Conservation (phyloP, 2,888 invertebrate species). For the Axea sp. region DNA sequence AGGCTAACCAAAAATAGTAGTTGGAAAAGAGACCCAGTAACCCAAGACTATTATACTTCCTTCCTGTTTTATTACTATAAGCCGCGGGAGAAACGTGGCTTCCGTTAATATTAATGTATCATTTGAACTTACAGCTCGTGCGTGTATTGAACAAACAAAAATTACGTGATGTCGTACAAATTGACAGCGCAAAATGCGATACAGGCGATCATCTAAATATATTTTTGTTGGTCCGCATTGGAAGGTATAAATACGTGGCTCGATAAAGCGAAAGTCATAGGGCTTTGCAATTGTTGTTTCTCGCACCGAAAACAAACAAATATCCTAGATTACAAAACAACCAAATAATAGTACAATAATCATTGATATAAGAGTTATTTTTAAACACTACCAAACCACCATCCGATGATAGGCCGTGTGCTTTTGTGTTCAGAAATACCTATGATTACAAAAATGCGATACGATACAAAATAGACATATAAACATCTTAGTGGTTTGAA, state of each 20-base stretch:
- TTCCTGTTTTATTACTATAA: constrained; percentile 71
- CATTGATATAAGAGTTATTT: constrained; percentile 15
- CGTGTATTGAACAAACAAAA: constrained; percentile 75
- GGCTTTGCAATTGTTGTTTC: constrained; percentile 78
- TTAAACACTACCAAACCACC: constrained; percentile 68
- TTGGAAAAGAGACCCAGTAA: constrained; percentile 74
- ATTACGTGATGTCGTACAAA: constrained; percentile 74
- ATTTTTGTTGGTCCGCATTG: constrained; percentile 77
- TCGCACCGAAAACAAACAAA: constrained; percentile 71
- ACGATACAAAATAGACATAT: constrained; percentile 72
- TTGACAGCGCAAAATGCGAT: constrained; percentile 74
- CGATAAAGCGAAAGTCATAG: constrained; percentile 71
- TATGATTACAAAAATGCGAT: constrained; percentile 73
- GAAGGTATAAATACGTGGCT: constrained; percentile 75
- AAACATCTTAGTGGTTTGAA: constrained; percentile 75
- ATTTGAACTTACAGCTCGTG: constrained; percentile 78
- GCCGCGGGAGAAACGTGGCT: constrained; percentile 72
- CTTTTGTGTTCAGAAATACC: constrained; percentile 76
- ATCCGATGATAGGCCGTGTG: constrained; percentile 77
- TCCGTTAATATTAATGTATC: constrained; percentile 77
- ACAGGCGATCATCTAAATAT: constrained; percentile 73
- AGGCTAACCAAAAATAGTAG: too few species aligned
- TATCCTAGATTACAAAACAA: constrained; percentile 52
- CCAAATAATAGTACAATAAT: constrained; percentile 2
- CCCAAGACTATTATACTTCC: constrained; percentile 69